Evolutionary conservation across 2,797 vertebrate species (phyloP).

Genomic region (Muscicapa comitata): DNA sequence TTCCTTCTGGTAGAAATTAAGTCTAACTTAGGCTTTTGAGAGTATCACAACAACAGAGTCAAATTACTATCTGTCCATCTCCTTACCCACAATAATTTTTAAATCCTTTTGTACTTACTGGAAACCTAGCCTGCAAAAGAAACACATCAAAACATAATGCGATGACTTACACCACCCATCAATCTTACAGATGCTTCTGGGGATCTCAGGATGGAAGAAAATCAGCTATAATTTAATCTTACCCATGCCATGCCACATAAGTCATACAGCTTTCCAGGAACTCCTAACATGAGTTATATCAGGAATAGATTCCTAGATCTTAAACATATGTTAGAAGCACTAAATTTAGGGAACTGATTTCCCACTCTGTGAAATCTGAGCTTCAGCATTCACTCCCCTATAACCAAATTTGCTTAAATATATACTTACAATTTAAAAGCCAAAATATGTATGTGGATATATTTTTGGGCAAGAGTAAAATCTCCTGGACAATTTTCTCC

Average conservation of each 20-base stretch:
- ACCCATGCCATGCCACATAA: not conserved
- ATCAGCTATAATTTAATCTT: slow-evolving; percentile 51
- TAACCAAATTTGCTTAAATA: not conserved
- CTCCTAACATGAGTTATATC: not conserved
- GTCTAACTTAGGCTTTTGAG: not conserved
- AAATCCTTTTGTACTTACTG: slow-evolving; percentile 30
- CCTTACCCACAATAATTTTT: not conserved
- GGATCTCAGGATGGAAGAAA: slow-evolving; percentile 5
- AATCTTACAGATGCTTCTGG: slow-evolving; percentile 11
- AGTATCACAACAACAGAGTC: not conserved
- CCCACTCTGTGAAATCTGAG: not conserved
- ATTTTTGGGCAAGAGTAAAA: not conserved
- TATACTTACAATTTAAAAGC: not conserved
- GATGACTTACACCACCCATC: not conserved
- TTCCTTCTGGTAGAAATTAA: not conserved
- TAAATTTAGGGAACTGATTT: slow-evolving; percentile 43
- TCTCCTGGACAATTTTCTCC: not conserved
- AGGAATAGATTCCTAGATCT: slow-evolving; percentile 51
- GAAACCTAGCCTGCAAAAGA: slow-evolving; percentile 18
- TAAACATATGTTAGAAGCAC: slow-evolving; percentile 45
- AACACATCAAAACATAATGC: not conserved
- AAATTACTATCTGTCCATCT: slow-evolving; percentile 25
- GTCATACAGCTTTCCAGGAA: slow-evolving; percentile 42
- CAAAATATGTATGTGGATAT: not conserved
- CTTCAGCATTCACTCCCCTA: not conserved